Percentiles rank a stretch among this genome's conserved stretches.
Evolutionary conservation across 2,113 vertebrate genomes (phyloP).

Genomic region (Empidonax alnorum): DNA sequence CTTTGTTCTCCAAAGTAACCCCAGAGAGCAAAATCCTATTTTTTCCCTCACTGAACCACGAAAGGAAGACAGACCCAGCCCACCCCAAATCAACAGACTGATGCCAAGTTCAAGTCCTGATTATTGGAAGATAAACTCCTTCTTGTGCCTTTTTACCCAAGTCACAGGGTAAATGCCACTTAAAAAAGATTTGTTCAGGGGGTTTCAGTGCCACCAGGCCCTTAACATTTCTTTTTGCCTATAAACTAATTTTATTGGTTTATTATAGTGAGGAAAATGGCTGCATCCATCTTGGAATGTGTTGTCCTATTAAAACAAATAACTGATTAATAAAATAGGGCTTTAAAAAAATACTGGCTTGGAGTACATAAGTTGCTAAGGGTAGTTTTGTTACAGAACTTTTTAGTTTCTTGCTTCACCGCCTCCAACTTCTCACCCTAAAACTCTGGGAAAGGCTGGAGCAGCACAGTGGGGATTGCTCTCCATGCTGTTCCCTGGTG

Average conservation of each 20-base stretch:
- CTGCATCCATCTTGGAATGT: neutral
- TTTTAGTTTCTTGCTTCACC: neutral
- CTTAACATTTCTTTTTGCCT: slow-evolving; percentile 43
- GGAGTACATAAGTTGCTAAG: neutral
- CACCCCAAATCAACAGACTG: rapidly evolving
- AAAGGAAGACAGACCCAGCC: neutral
- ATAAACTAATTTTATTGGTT: slow-evolving; percentile 55
- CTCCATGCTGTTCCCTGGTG: neutral
- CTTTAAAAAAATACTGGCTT: neutral
- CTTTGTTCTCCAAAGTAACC: neutral
- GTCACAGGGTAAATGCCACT: neutral
- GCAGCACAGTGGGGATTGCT: rapidly evolving
- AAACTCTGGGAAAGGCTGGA: neutral
- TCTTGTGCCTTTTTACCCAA: neutral
- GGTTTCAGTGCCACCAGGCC: neutral
- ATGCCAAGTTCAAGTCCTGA: neutral
- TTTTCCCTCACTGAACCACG: rapidly evolving
- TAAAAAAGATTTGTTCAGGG: slow-evolving; percentile 55
- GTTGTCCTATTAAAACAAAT: neutral
- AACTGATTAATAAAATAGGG: neutral
- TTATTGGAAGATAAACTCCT: neutral
- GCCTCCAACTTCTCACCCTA: rapidly evolving
- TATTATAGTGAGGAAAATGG: neutral
- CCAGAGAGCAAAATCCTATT: rapidly evolving
- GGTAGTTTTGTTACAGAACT: neutral